These are phyloP conservation scores for Gadus chalcogrammus DNA, from an alignment of 2,113 vertebrate genomes.

Conservation along the genomic window DNA sequence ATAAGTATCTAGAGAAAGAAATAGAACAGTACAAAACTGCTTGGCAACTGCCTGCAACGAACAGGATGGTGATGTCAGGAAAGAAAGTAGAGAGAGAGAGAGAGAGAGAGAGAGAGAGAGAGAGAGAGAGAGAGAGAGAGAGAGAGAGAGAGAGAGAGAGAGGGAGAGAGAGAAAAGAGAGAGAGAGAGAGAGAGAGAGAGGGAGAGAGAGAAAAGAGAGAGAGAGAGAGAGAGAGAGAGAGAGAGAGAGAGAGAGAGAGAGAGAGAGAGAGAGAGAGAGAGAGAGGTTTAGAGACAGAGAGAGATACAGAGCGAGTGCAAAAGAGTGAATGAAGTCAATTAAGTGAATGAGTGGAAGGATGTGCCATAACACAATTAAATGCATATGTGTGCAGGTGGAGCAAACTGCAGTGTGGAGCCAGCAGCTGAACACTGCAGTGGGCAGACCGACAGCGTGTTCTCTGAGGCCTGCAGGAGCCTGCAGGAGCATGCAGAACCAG, in stretches of 20 bases:
- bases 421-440: too few species aligned
- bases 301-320: not conserved
- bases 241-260: not conserved
- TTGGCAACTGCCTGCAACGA: not conserved
- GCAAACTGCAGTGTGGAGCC: too few species aligned
- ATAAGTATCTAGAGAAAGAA: not conserved
- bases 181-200: not conserved
- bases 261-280: not conserved
- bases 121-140: conserved; percentile 4
- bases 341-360: too few species aligned
- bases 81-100: conserved; percentile 1
- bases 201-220: not conserved
- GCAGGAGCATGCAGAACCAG: too few species aligned
- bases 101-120: not conserved
- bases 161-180: not conserved
- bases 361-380: too few species aligned
- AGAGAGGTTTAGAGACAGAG: not conserved
- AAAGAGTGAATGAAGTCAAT: not conserved
- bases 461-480: too few species aligned
- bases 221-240: conserved; percentile 4
- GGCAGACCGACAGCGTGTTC: too few species aligned
- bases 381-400: too few species aligned
- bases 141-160: not conserved
- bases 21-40: not conserved
- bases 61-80: not conserved